Base-by-base conservation (phyloP, 2,888 invertebrate species). In the Emmelina monodactyla region DNA sequence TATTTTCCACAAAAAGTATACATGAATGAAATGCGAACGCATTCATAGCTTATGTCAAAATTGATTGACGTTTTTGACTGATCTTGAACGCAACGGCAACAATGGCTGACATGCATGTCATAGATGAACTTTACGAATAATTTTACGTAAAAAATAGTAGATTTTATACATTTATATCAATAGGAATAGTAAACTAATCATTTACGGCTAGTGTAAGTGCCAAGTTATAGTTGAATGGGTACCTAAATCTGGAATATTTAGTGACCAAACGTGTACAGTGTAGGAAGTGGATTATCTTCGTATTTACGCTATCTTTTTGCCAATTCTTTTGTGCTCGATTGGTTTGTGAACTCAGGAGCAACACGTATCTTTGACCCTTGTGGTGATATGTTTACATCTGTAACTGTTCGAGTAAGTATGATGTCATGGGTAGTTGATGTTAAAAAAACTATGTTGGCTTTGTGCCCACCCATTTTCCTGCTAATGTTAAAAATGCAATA, bases 401-500 rank as follows among this genome's bases (percentile, higher is more conserved):
- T 78, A 67, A 70, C 58, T 62, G 62, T 58, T 62, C 50, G 58
- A 56, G 78, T 79, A 57, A 75, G 78, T 79, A 79, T 78, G 78
- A 78, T 78, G 78, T 79, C 79, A 79, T 76, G 62, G 60, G 55
- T 12, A 29, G 9, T 12, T 53, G 62, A 58, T 67, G 61, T 65
- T 63, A 64, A 68, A 76, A 71, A 76, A 75, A 73, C 62, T 62
- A 58, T 63, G 62, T 76, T 79, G 79, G 78, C 78, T 76, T 66
- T 69, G 71, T 79, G 79, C 79, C 79, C 78, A 78, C 66, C 72
- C 66, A 57, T 73, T 76, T 76, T 69, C 71, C 69, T 69, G 56
- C 56, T 62, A 62, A 60, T 49, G 47, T 63, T 61, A 62, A 58
- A 59, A 67, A 61, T 65, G 46, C 50, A 58, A 64, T 57, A 61